phyloP scores from a whole-genome alignment of 2,113 vertebrate genomes.

The Diphyllodes magnificus region DNA sequence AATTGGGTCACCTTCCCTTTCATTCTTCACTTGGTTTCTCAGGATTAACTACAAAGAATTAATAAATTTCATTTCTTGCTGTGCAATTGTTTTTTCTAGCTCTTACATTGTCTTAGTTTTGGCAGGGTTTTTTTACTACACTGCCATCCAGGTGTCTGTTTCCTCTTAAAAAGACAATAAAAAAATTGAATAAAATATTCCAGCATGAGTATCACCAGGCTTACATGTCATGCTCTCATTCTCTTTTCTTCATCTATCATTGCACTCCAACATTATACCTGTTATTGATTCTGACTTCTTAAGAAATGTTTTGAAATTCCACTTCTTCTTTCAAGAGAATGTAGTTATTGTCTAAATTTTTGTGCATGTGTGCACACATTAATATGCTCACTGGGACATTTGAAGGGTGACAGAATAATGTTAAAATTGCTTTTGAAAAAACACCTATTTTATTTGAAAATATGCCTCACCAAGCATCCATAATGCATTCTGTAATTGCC shows the following conservation, averaged over 20 bases:
- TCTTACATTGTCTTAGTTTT: background rate
- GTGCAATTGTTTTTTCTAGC: background rate
- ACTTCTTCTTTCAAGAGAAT: background rate
- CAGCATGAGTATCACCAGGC: background rate
- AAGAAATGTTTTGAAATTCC: background rate
- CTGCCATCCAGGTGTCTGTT: background rate
- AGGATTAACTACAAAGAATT: background rate
- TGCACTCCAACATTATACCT: background rate
- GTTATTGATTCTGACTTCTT: background rate
- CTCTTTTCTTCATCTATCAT: background rate
- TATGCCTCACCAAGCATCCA: background rate
- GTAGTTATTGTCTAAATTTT: background rate
- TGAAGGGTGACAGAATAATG: background rate
- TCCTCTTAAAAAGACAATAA: background rate
- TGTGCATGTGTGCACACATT: background rate
- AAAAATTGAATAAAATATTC: background rate
- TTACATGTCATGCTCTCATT: background rate
- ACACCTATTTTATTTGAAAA: background rate
- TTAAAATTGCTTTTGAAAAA: background rate
- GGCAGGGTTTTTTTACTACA: background rate
- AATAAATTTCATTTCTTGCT: background rate
- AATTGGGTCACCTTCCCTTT: background rate
- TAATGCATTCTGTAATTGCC: background rate
- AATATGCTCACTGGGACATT: background rate
- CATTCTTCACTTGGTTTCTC: background rate